Percentiles rank a stretch among this genome's conserved stretches.
These are phyloP conservation scores for Pteropus alecto DNA, from an alignment of 2,113 vertebrate species.

Conservation along the genomic window DNA sequence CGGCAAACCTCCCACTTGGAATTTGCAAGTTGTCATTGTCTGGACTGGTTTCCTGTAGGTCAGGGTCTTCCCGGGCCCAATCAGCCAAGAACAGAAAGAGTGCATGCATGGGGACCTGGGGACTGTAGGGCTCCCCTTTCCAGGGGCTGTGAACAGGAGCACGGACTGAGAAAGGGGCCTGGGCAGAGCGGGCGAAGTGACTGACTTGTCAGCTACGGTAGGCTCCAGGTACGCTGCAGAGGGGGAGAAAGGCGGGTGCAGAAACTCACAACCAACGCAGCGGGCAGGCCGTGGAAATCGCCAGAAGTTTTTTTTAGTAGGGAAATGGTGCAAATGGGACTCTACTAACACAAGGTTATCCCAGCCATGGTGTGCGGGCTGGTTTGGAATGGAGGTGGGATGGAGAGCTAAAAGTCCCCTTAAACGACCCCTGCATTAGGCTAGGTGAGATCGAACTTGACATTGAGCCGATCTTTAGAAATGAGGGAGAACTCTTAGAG, in stretches of 20 bases:
- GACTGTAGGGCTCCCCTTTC: background rate
- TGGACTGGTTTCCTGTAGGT: background rate
- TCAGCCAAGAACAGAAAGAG: background rate
- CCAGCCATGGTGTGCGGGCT: background rate
- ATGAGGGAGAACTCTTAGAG: background rate
- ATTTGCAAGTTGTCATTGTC: background rate
- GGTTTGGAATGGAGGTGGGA: background rate
- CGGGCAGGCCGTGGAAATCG: accelerated
- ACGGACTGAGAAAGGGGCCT: background rate
- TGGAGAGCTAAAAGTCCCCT: background rate
- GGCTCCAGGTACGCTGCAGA: background rate
- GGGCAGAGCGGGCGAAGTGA: background rate
- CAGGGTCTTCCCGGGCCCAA: background rate
- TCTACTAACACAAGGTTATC: background rate
- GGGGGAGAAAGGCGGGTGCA: background rate
- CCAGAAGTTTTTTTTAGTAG: background rate
- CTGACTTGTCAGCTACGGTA: background rate
- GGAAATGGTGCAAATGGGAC: background rate
- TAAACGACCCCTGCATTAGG: background rate
- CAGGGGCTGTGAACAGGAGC: background rate
- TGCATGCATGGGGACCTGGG: accelerated
- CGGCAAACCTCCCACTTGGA: background rate
- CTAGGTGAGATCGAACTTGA: background rate
- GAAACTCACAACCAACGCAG: background rate
- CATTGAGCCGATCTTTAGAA: background rate